Base-by-base conservation (phyloP, 1,140 invertebrate species). In the Melitaea cinxia region DNA sequence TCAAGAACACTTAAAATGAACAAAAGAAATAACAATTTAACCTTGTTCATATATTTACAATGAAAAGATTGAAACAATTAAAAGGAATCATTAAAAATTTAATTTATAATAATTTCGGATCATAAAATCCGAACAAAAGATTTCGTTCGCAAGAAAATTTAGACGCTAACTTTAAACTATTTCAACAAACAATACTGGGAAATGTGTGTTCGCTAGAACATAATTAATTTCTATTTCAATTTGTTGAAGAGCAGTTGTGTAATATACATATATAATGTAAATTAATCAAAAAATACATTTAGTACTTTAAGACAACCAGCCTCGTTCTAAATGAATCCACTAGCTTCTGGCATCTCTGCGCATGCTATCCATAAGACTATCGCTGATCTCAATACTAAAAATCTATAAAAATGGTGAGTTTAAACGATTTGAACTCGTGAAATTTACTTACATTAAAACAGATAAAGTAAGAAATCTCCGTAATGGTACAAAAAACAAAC, bases 121-220 rank as follows among this genome's bases (percentile, higher is more conserved):
- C 37, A 42, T 42, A 37, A 37, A 37, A n/a, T 37, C 37, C 37
- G 37, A 42, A 42, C 37, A 42, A 42, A 17, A 42, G 37, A 15
- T 42, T 17, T 42, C 14, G 37, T 42, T 42, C 37, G 37, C 15
- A 42, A 42, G 37, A 2, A 6, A 33, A 33, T 33, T 33, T 33
- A 4, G 30, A 15, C 37, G 37, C 37, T 42, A 17, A 9, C 5
- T 19, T 17, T 42, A 42, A 42, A 42, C 37, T 42, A 42, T 42
- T 42, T 42, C 15, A 17, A 42, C 15, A 42, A 42, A 42, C 37
- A 42, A 42, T 42, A 42, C 14, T 42, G 14, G 6, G 14, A 33
- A 33, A 33, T 33, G 12, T 0, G 4, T 42, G 15, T 15, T 15
- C 37, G 37, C 9, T 42, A 9, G 5, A 17, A 42, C 37, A 37